phyloP scores from a whole-genome alignment of 1,140 invertebrate species.

The Popillia japonica region DNA sequence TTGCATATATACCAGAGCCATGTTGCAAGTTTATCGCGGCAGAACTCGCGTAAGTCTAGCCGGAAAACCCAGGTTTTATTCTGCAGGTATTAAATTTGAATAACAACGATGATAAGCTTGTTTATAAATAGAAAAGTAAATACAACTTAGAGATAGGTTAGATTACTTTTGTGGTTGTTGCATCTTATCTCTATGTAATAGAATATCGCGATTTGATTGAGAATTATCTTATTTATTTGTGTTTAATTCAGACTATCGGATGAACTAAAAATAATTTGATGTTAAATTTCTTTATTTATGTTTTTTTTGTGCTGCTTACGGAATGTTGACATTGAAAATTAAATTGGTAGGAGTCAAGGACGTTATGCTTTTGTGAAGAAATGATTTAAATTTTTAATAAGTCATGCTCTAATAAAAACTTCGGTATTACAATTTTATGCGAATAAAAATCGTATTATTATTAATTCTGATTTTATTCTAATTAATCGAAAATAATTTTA shows the following conservation, averaged over 20 bases:
- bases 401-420: slow-evolving; percentile 6
- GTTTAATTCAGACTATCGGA: too few relatives aligned
- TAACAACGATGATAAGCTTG: background rate
- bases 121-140: background rate
- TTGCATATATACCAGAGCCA: slow-evolving; percentile 8
- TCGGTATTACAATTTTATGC: background rate
- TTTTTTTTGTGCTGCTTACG: background rate
- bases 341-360: slow-evolving; percentile 5
- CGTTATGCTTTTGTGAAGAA: background rate
- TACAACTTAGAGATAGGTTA: background rate
- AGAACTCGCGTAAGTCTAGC: too few relatives aligned
- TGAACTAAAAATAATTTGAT: background rate
- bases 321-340: slow-evolving; percentile 31
- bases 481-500: background rate
- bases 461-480: background rate
- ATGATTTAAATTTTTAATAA: slow-evolving; percentile 20
- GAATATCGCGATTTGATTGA: too few relatives aligned
- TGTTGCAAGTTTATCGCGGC: background rate
- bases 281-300: background rate
- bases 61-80: too few relatives aligned
- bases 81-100: background rate
- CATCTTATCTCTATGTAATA: background rate
- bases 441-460: too few relatives aligned
- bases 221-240: too few relatives aligned
- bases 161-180: background rate